Evolutionary conservation across 1,140 invertebrate genomes (phyloP).

Genomic region (Brachionus sp.): DNA sequence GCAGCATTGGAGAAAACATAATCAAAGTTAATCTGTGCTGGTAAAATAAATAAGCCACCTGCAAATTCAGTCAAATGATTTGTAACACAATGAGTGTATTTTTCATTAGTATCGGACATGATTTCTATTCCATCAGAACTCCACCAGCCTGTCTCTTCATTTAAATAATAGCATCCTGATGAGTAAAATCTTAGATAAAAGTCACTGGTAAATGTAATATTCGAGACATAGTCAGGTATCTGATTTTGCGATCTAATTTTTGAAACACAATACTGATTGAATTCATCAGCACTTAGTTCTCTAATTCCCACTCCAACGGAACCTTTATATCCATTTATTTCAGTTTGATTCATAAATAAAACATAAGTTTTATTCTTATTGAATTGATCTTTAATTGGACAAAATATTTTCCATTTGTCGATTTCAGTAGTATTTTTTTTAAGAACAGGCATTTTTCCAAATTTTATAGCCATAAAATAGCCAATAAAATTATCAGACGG

Average conservation of each 20-base stretch:
- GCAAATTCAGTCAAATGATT: slow-evolving; percentile 59
- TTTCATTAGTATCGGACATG: slow-evolving; percentile 48
- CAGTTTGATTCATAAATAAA: slow-evolving; percentile 8
- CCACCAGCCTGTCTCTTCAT: slow-evolving; percentile 49
- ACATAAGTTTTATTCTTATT: neutral
- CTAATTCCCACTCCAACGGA: slow-evolving; percentile 13
- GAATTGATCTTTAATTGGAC: neutral
- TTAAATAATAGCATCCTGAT: slow-evolving; percentile 49
- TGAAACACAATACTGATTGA: neutral
- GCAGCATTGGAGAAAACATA: slow-evolving; percentile 60
- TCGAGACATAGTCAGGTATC: neutral
- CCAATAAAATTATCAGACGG: neutral
- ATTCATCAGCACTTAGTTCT: slow-evolving; percentile 15
- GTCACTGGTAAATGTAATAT: slow-evolving; percentile 47
- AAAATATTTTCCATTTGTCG: slow-evolving; percentile 30
- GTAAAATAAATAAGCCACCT: slow-evolving; percentile 56
- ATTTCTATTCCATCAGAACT: slow-evolving; percentile 50
- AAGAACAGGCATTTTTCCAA: neutral
- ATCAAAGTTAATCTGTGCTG: slow-evolving; percentile 59
- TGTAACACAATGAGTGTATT: slow-evolving; percentile 51
- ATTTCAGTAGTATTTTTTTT: neutral
- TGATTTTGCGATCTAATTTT: neutral
- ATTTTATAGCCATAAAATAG: neutral
- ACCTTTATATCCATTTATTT: slow-evolving; percentile 34
- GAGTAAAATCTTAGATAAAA: slow-evolving; percentile 48